A percentile compares a stretch with the other conserved stretches of the same genome.
Conservation (phyloP, 2,113 vertebrate species). For the Gracilinanus agilis region DNA sequence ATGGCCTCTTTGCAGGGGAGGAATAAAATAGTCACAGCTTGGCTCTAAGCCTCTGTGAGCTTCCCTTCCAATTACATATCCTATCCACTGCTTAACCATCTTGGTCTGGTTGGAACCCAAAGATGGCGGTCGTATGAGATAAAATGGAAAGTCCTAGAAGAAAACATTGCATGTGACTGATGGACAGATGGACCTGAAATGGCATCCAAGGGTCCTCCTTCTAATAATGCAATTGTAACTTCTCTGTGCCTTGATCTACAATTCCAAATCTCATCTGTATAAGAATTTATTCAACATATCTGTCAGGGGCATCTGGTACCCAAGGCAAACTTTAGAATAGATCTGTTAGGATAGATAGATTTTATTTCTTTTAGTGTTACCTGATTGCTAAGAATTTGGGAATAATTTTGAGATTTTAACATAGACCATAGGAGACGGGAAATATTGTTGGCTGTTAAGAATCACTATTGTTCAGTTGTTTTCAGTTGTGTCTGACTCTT, state of each 20-base stretch:
- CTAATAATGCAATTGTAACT: neutral
- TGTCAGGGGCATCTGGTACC: neutral
- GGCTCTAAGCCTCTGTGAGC: neutral
- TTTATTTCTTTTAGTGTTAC: neutral
- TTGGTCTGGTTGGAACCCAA: slow-evolving; percentile 15
- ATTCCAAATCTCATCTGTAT: slow-evolving; percentile 38
- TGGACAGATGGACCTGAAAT: neutral
- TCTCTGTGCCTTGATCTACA: neutral
- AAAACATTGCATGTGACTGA: neutral
- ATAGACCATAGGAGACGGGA: neutral
- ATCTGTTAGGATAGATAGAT: no score
- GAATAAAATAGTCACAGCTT: neutral
- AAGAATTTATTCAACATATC: slow-evolving; percentile 1
- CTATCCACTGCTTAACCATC: neutral
- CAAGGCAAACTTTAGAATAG: neutral
- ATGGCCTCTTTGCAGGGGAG: neutral
- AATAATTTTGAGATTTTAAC: neutral
- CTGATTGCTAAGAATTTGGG: neutral
- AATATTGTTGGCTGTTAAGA: no score
- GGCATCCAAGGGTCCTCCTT: neutral
- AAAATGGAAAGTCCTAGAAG: neutral
- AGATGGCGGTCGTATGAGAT: neutral
- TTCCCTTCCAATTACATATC: neutral
- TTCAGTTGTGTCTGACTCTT: no score
- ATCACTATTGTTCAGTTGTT: no score